phyloP scores from a whole-genome alignment of 2,797 vertebrate genomes.

The Phalanger gymnotis region DNA sequence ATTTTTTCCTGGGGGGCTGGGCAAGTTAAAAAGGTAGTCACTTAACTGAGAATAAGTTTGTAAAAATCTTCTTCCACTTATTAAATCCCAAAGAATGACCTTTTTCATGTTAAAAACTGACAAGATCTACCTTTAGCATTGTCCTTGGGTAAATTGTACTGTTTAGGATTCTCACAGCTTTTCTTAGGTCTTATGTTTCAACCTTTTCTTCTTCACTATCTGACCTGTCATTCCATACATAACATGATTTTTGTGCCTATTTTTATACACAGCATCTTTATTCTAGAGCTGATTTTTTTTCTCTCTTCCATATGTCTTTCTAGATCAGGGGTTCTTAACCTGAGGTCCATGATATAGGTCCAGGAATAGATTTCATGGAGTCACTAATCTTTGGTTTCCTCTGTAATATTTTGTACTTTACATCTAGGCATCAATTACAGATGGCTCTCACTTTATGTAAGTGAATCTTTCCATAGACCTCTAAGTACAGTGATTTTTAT shows the following conservation, averaged over 20 bases:
- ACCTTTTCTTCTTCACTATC: slow-evolving; percentile 42
- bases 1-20: slow-evolving; percentile 34
- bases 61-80: not conserved
- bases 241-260: slow-evolving; percentile 5
- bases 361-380: not conserved
- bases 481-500: not conserved
- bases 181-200: slow-evolving; percentile 19
- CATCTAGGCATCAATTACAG: not conserved
- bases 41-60: slow-evolving; percentile 24
- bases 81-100: not conserved
- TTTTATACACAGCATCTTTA: not conserved
- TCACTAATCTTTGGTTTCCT: not conserved
- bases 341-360: not conserved
- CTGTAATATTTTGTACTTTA: not conserved
- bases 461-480: not conserved
- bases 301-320: not conserved
- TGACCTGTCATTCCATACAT: not conserved
- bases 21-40: slow-evolving; percentile 38
- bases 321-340: not conserved
- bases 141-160: slow-evolving; percentile 43
- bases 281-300: not conserved
- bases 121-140: slow-evolving; percentile 43
- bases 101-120: slow-evolving; percentile 46
- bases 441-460: not conserved
- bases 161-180: slow-evolving; percentile 46